Base-by-base conservation (phyloP, 2,888 invertebrate species). In the Drosophila fulvimacula region DNA sequence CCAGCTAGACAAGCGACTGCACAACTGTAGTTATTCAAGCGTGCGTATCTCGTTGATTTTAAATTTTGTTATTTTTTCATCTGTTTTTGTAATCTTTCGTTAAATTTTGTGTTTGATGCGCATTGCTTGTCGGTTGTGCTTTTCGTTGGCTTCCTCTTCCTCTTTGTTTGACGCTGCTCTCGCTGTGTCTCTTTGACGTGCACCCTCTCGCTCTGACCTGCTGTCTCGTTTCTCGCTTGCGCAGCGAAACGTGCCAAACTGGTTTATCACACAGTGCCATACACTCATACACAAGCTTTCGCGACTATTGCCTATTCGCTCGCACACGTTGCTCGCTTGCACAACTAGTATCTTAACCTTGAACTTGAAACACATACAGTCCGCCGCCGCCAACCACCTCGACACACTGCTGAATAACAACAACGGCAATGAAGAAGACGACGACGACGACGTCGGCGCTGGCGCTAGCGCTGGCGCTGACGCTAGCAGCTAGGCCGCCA, bases 281-380 rank as follows among this genome's bases (percentile, higher is more conserved):
- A 67, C 39, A 55, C 44, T 62, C 49, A 64, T 39, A 61, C 44
- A 60, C 44, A 62, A 46, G 55, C 39, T 51, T 24, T 58, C 57
- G 51, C 68, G 44, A 36, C 58, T 73, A 41, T 66, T 81, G 73
- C 75, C 53, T 71, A 62, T 72, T 79, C 75, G 57, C 66, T 78
- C 73, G 62, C 81, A 71, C 76, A 10, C 36, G 41, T 41, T 19
- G 34, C 0, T 13, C 24, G 76, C 79, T 88, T 89, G 81, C 73
- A 91, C 82, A 91, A 91, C 91, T 90, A 90, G 84, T 91, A 89
- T 90, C 90, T 91, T 92, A 90, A 92, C 91, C 91, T 92, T 92
- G 91, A 92, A 92, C 91, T 92, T 92, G 91, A 91, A 92, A 91
- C 82, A 88, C 77, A 89, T 82, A 51, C 60, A 67, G 67, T 61